Evolutionary conservation across 1,140 invertebrate genomes (phyloP), one percentile per base, ranked within the genome.

Genomic region (Gerris buenoi): DNA sequence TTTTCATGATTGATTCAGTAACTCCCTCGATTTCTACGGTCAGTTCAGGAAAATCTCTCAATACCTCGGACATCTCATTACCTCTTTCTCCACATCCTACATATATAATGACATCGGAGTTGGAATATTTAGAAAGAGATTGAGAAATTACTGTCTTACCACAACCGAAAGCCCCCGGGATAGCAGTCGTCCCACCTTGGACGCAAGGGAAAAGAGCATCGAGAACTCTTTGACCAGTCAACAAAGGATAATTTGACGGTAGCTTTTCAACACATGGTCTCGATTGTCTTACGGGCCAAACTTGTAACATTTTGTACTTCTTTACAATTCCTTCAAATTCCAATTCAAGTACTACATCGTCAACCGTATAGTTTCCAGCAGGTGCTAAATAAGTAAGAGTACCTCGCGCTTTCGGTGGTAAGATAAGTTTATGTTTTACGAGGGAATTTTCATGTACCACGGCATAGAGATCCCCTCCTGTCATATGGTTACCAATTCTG

Each of bases 61-160:
- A 81, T 86, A 97, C 86, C 88, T 88, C 93, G 82, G 89, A 94
- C 94, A 83, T 97, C 88, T 88, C 88, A 78, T 89, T 90, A 74
- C 88, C 88, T 81, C 90, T 82, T 74, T 93, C 90, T 68, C 90
- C 90, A 77, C 97, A 99, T 72, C 97, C 97, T 56, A 99, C 97
- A 80, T 99, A 99, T 76, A 99, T 84, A 77, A 99, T 99, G 71
- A 98, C 94, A 80, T 99, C 96, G 68, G 94, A 97, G 82, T 99
- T 99, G 73, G 95, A 98, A 80, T 96, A 99, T 79, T 99, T 99
- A 70, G 96, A 98, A 65, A 99, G 80, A 3, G 97, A 93, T 81
- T 98, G 95, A 0, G 95, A 97, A 76, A 99, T 99, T 70, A 99
- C 97, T 81, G 97, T 99, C 84, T 99, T 99, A 71, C 97, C 97